phyloP scores from a whole-genome alignment of 2,113 vertebrate species.

The Calonectris borealis region DNA sequence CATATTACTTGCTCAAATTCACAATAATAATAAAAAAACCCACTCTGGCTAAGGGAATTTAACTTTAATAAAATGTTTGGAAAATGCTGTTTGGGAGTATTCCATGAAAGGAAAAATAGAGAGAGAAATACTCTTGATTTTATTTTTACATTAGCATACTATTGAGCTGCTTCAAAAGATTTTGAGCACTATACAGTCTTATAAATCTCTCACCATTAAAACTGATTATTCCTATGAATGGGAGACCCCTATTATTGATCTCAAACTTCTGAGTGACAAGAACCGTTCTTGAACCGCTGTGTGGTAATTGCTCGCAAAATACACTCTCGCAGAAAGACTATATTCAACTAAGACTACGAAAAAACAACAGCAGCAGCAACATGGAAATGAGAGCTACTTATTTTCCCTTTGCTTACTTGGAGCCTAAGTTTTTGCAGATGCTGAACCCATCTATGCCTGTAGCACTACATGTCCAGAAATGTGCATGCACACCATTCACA shows the following conservation, averaged over 20 bases:
- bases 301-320: conserved; percentile 52
- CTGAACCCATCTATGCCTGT: background rate
- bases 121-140: background rate
- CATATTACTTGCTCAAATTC: conserved; percentile 60
- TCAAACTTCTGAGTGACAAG: conserved; percentile 49
- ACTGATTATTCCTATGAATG: conserved; percentile 31
- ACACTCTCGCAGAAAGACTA: conserved; percentile 38
- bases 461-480: background rate
- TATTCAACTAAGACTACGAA: conserved; percentile 34
- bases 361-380: conserved; percentile 26
- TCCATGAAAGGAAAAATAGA: background rate
- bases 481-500: background rate
- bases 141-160: background rate
- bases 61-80: conserved; percentile 66
- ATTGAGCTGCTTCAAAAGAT: background rate
- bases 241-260: conserved; percentile 47
- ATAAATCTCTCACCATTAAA: conserved; percentile 45
- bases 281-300: conserved; percentile 41
- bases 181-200: background rate
- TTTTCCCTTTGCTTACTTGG: conserved; percentile 29
- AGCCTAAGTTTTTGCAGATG: conserved; percentile 37
- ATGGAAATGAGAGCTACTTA: conserved; percentile 40
- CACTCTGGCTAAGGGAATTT: conserved; percentile 54
- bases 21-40: conserved; percentile 43
- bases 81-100: conserved; percentile 59